Evolutionary conservation across 1,140 invertebrate genomes (phyloP), one percentile per base, ranked within the genome.

Genomic region (Archegozetes longisetosus): DNA sequence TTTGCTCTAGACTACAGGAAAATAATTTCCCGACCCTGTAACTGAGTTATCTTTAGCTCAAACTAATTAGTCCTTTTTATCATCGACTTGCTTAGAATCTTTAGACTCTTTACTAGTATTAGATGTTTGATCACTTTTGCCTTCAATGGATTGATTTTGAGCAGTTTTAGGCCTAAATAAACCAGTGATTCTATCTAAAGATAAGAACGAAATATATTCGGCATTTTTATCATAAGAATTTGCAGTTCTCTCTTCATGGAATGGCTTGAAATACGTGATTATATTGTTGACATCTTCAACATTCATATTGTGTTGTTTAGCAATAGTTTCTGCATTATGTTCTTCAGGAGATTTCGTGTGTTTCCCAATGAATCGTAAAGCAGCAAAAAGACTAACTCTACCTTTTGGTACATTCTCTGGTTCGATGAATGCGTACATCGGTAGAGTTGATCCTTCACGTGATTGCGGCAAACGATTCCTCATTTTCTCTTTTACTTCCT

Each of bases 251-350:
- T 24, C 17, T 20, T 13, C 14, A 49, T 24, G 32, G 27, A 52
- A 60, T 14, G 61, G 74, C 61, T 81, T 75, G 66, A 77, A 69
- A 65, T 79, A 72, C 65, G 23, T 20, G 50, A 26, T 6, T 4
- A 51, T 20, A 20, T 22, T 20, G 13, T 6, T 48, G n/a, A 62
- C 58, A 17, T 65, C 23, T 23, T 40, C 4, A 1, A 74, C 70
- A 60, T 80, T 77, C 29, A 87, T 61, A 67, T 82, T 80, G 68
- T 83, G 83, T 58, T 84, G 73, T 49, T 71, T 66, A 1, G 84
- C 79, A 70, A 86, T 81, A 68, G 72, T 74, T 20, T 73, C 68
- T 23, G 73, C 66, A 17, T 72, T 79, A 64, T 79, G 75, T 51
- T 73, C 72, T 48, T 72, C 67, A 0, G 81, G 77, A 65, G 84